phyloP scores from a whole-genome alignment of 2,888 invertebrate species.

The Endomychus coccineus region DNA sequence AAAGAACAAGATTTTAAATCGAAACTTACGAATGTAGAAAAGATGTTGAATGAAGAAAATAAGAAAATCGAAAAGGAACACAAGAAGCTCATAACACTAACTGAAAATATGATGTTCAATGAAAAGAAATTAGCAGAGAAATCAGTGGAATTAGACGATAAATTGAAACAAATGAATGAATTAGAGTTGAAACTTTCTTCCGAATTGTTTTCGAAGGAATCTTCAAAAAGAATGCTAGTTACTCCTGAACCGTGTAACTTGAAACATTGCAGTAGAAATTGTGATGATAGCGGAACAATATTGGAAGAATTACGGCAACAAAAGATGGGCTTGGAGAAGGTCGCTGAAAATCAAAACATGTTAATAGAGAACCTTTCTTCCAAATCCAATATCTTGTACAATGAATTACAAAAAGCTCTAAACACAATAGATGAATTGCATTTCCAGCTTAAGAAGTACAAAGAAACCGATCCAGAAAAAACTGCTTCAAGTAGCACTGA shows the following conservation, averaged over 20 bases:
- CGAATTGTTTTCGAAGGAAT: constrained; percentile 5
- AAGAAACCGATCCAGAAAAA: constrained; percentile 8
- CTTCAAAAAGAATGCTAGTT: neutral
- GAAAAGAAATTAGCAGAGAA: constrained; percentile 15
- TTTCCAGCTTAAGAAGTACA: constrained; percentile 2
- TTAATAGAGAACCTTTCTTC: constrained; percentile 7
- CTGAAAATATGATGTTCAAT: constrained; percentile 10
- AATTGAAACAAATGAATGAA: constrained; percentile 10
- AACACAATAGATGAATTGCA: constrained; percentile 10
- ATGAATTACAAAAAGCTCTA: constrained; percentile 7
- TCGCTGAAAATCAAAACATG: constrained; percentile 9
- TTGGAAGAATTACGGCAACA: constrained; percentile 8
- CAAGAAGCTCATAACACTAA: constrained; percentile 20
- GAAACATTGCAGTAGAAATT: constrained; percentile 7
- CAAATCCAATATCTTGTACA: constrained; percentile 9
- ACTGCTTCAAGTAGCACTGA: constrained; percentile 11
- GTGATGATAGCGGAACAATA: constrained; percentile 8
- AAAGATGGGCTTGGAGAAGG: constrained; percentile 7
- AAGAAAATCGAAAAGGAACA: constrained; percentile 23
- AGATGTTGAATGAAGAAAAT: constrained; percentile 17
- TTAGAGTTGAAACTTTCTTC: constrained; percentile 10
- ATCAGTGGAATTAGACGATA: constrained; percentile 11
- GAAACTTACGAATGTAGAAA: constrained; percentile 25
- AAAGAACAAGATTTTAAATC: constrained; percentile 26
- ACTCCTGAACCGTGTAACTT: constrained; percentile 4